A percentile compares a stretch with the other conserved stretches of the same genome.
These are phyloP conservation scores for Knipowitschia caucasica DNA, from an alignment of 2,797 vertebrate species.

Conservation along the genomic window DNA sequence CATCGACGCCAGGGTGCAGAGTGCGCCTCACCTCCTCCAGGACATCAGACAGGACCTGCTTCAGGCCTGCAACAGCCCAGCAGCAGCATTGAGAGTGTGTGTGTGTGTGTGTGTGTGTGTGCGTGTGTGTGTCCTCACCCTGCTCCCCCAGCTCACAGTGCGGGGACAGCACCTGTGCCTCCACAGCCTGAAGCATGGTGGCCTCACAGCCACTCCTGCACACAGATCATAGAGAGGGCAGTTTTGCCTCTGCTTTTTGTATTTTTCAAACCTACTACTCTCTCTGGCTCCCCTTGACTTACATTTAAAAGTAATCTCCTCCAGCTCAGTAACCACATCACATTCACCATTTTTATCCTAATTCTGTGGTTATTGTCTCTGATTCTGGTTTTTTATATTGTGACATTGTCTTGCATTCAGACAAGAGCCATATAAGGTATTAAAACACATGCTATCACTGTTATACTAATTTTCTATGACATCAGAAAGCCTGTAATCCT, in stretches of 20 bases:
- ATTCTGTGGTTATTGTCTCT: too few species aligned
- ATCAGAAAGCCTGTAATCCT: neutral
- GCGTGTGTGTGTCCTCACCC: slow-evolving; percentile 50
- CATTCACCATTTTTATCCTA: too few species aligned
- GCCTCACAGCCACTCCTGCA: slow-evolving; percentile 20
- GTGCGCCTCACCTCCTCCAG: slow-evolving; percentile 83
- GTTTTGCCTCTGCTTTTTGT: too few species aligned
- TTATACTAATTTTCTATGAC: neutral
- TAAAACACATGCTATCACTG: neutral
- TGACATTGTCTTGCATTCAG: too few species aligned
- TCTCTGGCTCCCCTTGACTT: too few species aligned
- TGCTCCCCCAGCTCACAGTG: slow-evolving; percentile 64
- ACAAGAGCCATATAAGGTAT: neutral
- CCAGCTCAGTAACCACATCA: too few species aligned
- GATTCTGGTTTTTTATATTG: too few species aligned
- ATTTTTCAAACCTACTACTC: too few species aligned
- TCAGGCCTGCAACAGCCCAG: slow-evolving; percentile 71
- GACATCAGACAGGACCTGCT: slow-evolving; percentile 82
- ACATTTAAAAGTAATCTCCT: too few species aligned
- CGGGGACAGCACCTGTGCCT: slow-evolving; percentile 57
- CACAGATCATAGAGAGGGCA: slow-evolving; percentile 1
- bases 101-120: neutral
- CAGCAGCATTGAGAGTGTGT: neutral
- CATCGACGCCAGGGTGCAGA: slow-evolving; percentile 78
- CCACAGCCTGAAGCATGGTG: slow-evolving; percentile 69